A percentile compares a stretch with the other conserved stretches of the same genome.
These are phyloP conservation scores for Phaethornis superciliosus DNA, from an alignment of 2,113 vertebrate genomes.

Conservation along the genomic window DNA sequence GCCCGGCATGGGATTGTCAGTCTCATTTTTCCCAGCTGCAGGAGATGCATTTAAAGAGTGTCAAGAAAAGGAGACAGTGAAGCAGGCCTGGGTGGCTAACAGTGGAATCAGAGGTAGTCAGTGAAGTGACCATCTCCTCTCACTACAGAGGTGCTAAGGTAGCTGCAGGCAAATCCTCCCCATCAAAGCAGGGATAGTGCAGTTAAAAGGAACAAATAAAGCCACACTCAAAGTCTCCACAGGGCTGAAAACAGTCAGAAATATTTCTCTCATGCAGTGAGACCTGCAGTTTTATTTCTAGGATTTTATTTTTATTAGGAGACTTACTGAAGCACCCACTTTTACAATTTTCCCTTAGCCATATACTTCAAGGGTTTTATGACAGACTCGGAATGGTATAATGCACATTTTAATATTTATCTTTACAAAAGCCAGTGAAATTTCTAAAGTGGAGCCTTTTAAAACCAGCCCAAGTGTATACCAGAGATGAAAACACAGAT, in stretches of 20 bases:
- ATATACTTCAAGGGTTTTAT: neutral
- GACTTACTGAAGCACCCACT: neutral
- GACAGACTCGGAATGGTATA: neutral
- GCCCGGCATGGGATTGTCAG: constrained; percentile 93
- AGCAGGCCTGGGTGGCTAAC: neutral
- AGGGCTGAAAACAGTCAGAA: neutral
- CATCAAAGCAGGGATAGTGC: neutral
- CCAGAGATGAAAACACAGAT: neutral
- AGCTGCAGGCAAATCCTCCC: neutral
- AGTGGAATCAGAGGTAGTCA: neutral
- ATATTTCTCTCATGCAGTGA: neutral
- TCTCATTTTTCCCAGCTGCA: constrained; percentile 96
- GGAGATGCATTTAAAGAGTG: neutral
- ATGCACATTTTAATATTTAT: neutral
- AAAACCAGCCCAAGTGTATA: neutral
- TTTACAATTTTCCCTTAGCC: neutral
- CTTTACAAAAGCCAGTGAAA: neutral
- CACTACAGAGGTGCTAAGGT: neutral
- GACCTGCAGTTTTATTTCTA: neutral
- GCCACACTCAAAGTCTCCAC: neutral
- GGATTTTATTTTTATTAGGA: neutral
- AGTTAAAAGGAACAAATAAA: neutral
- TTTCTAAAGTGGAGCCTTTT: neutral
- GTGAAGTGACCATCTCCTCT: neutral
- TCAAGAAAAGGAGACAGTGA: neutral